Conservation (phyloP, 2,888 invertebrate species). For the Agrotis exclamationis region DNA sequence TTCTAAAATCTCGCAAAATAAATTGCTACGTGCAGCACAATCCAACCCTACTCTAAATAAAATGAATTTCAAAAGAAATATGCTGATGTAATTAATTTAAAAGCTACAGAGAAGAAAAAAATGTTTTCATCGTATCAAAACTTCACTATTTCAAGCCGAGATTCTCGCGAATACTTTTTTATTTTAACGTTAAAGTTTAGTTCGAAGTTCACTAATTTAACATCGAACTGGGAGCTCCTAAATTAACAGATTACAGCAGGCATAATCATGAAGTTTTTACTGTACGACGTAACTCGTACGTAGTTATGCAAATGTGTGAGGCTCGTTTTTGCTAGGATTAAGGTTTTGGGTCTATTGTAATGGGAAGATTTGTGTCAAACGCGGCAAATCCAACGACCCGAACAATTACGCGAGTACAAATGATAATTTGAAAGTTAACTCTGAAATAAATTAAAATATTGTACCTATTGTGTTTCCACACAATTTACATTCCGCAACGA, state of each 20-base stretch:
- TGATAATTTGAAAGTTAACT: conserved; percentile 67
- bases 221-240: conserved; percentile 66
- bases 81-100: conserved; percentile 68
- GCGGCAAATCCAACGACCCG: conserved; percentile 74
- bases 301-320: conserved; percentile 76
- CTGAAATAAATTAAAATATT: conserved; percentile 58
- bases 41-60: conserved; percentile 60
- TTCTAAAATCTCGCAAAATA: conserved; percentile 48
- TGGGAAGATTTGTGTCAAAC: conserved; percentile 78
- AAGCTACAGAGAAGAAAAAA: conserved; percentile 69
- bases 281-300: conserved; percentile 64
- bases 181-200: conserved; percentile 65
- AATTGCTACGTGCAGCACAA: conserved; percentile 60
- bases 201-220: conserved; percentile 70
- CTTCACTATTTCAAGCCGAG: conserved; percentile 67
- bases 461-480: conserved; percentile 47
- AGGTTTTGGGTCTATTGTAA: conserved; percentile 77
- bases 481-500: conserved; percentile 44
- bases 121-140: conserved; percentile 70
- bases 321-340: conserved; percentile 78
- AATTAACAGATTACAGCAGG: conserved; percentile 68
- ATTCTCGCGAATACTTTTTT: conserved; percentile 67
- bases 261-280: conserved; percentile 67
- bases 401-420: conserved; percentile 65
- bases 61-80: conserved; percentile 65